These are phyloP conservation scores for Agrypnia vestita DNA, from an alignment of 1,140 invertebrate species.

Conservation along the genomic window DNA sequence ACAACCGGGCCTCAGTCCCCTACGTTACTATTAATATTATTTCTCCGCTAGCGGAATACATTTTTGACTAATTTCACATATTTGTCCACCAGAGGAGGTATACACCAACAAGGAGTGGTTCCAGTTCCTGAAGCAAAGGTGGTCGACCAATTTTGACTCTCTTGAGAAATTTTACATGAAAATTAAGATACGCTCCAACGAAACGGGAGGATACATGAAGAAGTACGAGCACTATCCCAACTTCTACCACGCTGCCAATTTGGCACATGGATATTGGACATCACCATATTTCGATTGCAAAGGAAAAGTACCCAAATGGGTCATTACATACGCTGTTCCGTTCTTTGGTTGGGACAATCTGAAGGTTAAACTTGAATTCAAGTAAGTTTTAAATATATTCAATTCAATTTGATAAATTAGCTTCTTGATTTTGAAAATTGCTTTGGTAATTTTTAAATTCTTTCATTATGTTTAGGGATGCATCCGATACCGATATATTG, in stretches of 20 bases:
- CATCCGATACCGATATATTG: no score
- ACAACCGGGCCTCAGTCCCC: no score
- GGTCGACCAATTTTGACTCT: conserved; percentile 94
- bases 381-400: conserved; percentile 78
- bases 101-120: conserved; percentile 92
- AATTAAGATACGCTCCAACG: conserved; percentile 92
- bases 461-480: no score
- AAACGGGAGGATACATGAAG: conserved; percentile 85
- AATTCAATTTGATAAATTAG: no score
- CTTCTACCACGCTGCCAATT: conserved; percentile 88
- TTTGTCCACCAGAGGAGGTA: conserved; percentile 74
- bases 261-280: conserved; percentile 94
- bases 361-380: conserved; percentile 92
- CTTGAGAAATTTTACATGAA: conserved; percentile 95
- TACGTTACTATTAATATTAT: no score
- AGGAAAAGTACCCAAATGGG: conserved; percentile 94
- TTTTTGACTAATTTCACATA: no score
- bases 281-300: conserved; percentile 95
- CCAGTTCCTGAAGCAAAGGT: conserved; percentile 90
- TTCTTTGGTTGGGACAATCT: conserved; percentile 98
- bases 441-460: no score
- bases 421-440: no score
- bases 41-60: no score
- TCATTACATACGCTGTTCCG: conserved; percentile 94
- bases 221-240: conserved; percentile 94